Base-by-base conservation (phyloP, 2,888 invertebrate species). In the Caenorhabditis macrosperma region DNA sequence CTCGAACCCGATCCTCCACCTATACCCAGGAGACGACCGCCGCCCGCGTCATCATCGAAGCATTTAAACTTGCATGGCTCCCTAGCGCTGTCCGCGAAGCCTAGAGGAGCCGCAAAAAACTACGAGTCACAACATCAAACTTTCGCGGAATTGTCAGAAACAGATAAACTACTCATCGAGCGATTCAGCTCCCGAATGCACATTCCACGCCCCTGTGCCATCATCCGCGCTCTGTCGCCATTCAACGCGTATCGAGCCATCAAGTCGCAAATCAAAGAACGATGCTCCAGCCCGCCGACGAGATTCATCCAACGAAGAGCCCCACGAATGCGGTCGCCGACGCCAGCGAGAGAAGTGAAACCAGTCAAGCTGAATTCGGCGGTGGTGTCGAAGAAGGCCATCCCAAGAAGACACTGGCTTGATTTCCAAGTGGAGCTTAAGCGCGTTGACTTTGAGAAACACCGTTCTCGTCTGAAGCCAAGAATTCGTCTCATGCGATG, bases 51-150 rank as follows among this genome's bases (percentile, higher is more conserved):
- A 46, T 76, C 74, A 50, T 69, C 81, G 33, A 67, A 57, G 60
- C 75, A 79, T 83, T 82, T 83, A 81, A 83, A 83, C 83, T 83
- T 81, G 81, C 83, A 79, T 71, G 83, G 80, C 82, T 82, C 84
- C 82, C 83, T 82, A 83, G 84, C 57, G 72, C 84, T 77, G 59
- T 68, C 83, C 87, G 87, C 82, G 87, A 87, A 81, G 85, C 76
- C 83, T 84, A 81, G 82, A 69, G 82, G 81, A 78, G 85, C 79
- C 78, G 52, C 55, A 41, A 76, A 76, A 69, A 71, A 60, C 61
- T 78, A 77, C 68, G 78, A 82, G 79, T 82, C 77, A 74, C 60
- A 69, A 72, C 63, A 74, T 28, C 76, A 57, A 60, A 50, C 50
- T 52, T 78, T 81, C 82, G 80, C 82, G 82, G 82, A 82, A 72